A percentile compares a stretch with the other conserved stretches of the same genome.
phyloP scores from a whole-genome alignment of 2,888 invertebrate species.

The Hemithea aestivaria region DNA sequence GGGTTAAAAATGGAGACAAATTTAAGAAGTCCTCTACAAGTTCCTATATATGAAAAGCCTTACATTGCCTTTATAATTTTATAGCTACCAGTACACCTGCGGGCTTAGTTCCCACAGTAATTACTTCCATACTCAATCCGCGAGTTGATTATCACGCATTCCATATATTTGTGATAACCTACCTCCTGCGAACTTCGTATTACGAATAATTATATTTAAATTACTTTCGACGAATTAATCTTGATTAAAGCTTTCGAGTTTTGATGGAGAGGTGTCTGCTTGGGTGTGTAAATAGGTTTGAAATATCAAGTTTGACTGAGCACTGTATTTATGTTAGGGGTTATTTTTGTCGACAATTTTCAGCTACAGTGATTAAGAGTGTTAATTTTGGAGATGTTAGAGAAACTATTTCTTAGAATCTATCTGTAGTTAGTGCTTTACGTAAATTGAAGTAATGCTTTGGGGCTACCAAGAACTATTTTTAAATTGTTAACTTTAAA shows the following conservation, averaged over 20 bases:
- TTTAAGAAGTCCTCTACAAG: no score
- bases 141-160: conserved; percentile 52
- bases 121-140: conserved; percentile 47
- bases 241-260: conserved; percentile 23
- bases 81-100: conserved; percentile 5
- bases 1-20: no score
- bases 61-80: conserved; percentile 2
- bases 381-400: no score
- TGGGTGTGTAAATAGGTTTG: conserved; percentile 11
- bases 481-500: no score
- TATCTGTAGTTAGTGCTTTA: no score
- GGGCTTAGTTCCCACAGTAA: conserved; percentile 31
- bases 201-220: conserved; percentile 30
- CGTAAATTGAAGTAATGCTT: no score
- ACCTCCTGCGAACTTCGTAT: conserved; percentile 30
- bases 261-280: conserved; percentile 11
- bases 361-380: no score
- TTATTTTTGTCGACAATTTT: no score
- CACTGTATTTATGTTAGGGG: no score
- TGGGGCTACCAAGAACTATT: no score
- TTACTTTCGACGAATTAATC: conserved; percentile 20
- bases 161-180: conserved; percentile 54
- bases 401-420: no score
- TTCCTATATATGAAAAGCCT: not conserved
- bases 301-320: not conserved